phyloP scores from a whole-genome alignment of 2,113 vertebrate species.

The Ophiodon elongatus region DNA sequence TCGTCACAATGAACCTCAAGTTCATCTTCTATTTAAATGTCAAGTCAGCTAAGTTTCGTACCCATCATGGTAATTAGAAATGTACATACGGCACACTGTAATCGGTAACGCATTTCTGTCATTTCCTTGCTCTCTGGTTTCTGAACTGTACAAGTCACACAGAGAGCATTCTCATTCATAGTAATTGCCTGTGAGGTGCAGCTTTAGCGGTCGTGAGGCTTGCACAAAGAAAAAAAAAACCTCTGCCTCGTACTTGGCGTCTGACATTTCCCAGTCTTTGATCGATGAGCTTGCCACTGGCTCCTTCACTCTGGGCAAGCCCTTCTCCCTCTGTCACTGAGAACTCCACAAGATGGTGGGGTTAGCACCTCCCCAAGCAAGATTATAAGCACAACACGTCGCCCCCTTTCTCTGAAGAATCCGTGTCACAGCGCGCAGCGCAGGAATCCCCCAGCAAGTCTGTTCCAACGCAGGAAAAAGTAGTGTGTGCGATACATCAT shows the following conservation, averaged over 20 bases:
- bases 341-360: conserved; percentile 65
- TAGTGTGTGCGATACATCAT: conserved; percentile 9
- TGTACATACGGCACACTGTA: not conserved
- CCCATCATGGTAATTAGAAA: conserved; percentile 14
- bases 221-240: conserved; percentile 44
- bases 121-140: conserved; percentile 8
- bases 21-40: not conserved
- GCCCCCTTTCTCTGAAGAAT: conserved; percentile 20
- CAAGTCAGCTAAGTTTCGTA: not conserved
- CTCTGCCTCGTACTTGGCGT: conserved; percentile 67
- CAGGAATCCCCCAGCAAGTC: conserved; percentile 32
- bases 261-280: conserved; percentile 80
- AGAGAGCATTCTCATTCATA: conserved; percentile 45
- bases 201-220: conserved; percentile 50
- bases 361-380: conserved; percentile 61
- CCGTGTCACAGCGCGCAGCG: conserved; percentile 3
- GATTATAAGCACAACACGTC: conserved; percentile 52
- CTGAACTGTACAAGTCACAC: conserved; percentile 36
- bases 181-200: conserved; percentile 52
- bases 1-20: not conserved
- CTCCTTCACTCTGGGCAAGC: conserved; percentile 72
- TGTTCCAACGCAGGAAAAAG: conserved; percentile 34
- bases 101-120: conserved; percentile 9
- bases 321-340: conserved; percentile 69
- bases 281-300: conserved; percentile 79